Evolutionary conservation across 2,113 vertebrate species (phyloP), one percentile per base, ranked within the genome.

Genomic region (Axis porcinus): DNA sequence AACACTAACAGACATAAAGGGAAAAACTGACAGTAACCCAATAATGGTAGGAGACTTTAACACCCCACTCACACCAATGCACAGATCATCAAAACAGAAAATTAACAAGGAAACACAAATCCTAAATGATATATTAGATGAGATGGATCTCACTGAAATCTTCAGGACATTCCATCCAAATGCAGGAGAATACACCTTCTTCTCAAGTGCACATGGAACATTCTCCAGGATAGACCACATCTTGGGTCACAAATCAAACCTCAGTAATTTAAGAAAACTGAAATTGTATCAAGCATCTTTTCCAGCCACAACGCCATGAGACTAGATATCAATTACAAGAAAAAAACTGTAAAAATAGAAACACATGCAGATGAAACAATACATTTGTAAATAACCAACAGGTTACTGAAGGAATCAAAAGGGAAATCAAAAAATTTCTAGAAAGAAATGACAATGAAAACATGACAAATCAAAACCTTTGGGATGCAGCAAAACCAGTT

Each of bases 271-370:
- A 67, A n/a, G 33, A 19, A n/a, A 19, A n/a, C 4, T n/a, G 33
- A 67, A 67, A 67, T 67, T 1, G 1, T 67, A 67, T 67, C 62
- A 17, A 4, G 7, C 30, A 67, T n/a, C 4, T n/a, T 67, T 67
- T n/a, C 33, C 0, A 1, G 33, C 33, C 64, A n/a, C 64, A n/a
- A n/a, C 2, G 0, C 64, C 19, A 67, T 4, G 33, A 67, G 62
- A 67, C 62, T n/a, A n/a, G 64, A 8, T 19, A 19, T 19, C 64
- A 19, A 4, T n/a, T n/a, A 67, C 8, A n/a, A 10, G 64, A 67
- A 67, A n/a, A n/a, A n/a, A 67, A n/a, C 64, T 19, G 33, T n/a
- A 19, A 67, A 19, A 19, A 10, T 33, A 19, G 33, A 67, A 4
- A n/a, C 33, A 19, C 16, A 2, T 9, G 7, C 33, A n/a, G 64